A percentile compares a stretch with the other conserved stretches of the same genome.
phyloP scores from a whole-genome alignment of 2,113 vertebrate species.

The Phalacrocorax carbo region DNA sequence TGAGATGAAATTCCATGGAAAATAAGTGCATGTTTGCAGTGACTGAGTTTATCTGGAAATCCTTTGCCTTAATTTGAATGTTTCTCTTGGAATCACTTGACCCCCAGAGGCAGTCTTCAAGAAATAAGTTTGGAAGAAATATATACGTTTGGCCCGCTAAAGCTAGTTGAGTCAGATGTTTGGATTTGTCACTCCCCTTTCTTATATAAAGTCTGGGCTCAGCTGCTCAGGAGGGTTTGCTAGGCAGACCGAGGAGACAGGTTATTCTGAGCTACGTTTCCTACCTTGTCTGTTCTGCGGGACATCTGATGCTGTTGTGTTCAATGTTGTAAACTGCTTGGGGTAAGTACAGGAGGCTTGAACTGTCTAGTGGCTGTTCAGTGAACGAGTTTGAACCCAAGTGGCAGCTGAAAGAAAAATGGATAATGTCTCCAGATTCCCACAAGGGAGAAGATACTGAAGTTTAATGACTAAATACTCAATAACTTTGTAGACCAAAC shows the following conservation, averaged over 20 bases:
- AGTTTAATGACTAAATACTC: background rate
- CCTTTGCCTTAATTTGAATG: background rate
- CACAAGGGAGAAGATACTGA: background rate
- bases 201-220: conserved; percentile 7
- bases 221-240: background rate
- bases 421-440: conserved; percentile 11
- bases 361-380: conserved; percentile 14
- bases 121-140: background rate
- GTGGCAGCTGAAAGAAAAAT: conserved; percentile 48
- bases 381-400: background rate
- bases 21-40: background rate
- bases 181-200: conserved; percentile 37
- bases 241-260: background rate
- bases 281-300: background rate
- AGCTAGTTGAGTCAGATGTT: background rate
- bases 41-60: background rate
- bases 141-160: background rate
- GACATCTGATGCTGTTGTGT: background rate
- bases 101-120: background rate
- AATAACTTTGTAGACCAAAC: background rate
- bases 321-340: background rate
- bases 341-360: background rate
- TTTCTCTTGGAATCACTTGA: conserved; percentile 41
- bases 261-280: background rate
- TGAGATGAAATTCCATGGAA: background rate